These are phyloP conservation scores for Cydia fagiglandana DNA, from an alignment of 1,140 invertebrate genomes.

Conservation along the genomic window DNA sequence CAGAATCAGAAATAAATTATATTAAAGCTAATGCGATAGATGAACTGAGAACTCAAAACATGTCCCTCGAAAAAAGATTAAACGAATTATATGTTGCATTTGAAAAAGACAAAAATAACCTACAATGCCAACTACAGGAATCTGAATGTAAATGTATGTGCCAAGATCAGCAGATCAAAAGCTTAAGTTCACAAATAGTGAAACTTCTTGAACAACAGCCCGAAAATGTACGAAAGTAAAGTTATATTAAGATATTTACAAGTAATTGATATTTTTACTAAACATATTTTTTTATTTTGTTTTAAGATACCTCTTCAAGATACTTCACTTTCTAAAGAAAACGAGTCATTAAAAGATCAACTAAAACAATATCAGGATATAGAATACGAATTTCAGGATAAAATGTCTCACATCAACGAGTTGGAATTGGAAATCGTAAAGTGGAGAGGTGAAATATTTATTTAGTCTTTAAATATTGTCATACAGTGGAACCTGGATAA, in stretches of 20 bases:
- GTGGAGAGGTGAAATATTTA: conserved; percentile 58
- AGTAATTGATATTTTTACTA: conserved; percentile 27
- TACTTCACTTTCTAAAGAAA: conserved; percentile 51
- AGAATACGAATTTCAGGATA: conserved; percentile 58
- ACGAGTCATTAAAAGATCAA: conserved; percentile 61
- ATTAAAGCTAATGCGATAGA: conserved; percentile 58
- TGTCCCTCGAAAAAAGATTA: conserved; percentile 60
- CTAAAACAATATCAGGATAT: conserved; percentile 62
- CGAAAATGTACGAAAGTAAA: conserved; percentile 46
- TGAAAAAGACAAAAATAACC: conserved; percentile 66
- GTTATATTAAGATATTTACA: conserved; percentile 4
- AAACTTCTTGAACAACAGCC: conserved; percentile 55
- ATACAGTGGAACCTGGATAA: too few relatives aligned
- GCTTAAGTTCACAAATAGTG: conserved; percentile 61
- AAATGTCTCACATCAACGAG: conserved; percentile 58
- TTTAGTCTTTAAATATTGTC: background rate
- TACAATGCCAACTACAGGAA: conserved; percentile 69
- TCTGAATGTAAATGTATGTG: conserved; percentile 69
- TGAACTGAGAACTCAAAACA: conserved; percentile 61
- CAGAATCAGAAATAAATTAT: conserved; percentile 65
- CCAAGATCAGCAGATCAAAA: conserved; percentile 71
- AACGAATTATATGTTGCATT: conserved; percentile 55
- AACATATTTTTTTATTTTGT: conserved; percentile 34
- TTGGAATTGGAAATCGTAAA: conserved; percentile 60
- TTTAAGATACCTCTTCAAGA: conserved; percentile 43